Evolutionary conservation across 2,888 invertebrate species (phyloP).

Genomic region (Pachliopta kotzebuea): DNA sequence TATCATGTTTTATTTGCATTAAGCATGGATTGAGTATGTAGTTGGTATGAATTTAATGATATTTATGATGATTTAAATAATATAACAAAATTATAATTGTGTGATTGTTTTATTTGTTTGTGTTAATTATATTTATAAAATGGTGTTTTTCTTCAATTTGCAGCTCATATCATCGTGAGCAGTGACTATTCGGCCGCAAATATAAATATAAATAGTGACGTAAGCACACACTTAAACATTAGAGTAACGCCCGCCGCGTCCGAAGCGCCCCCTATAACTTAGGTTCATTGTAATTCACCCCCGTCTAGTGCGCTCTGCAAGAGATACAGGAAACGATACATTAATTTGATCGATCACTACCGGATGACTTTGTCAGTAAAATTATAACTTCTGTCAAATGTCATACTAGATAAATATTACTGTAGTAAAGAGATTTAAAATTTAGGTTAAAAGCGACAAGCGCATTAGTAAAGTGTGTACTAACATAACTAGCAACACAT

Average conservation of each 20-base stretch:
- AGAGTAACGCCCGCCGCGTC: constrained; percentile 50
- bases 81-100: not conserved
- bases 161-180: constrained; percentile 82
- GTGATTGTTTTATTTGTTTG: not conserved
- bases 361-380: not conserved
- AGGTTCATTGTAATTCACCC: constrained; percentile 9
- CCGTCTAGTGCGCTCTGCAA: constrained; percentile 4
- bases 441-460: too few relatives aligned
- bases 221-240: constrained; percentile 68
- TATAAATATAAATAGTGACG: constrained; percentile 66
- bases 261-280: not conserved
- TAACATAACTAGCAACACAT: too few relatives aligned
- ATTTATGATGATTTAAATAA: not conserved
- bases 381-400: too few relatives aligned
- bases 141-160: constrained; percentile 15
- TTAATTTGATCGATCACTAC: not conserved
- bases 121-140: not conserved
- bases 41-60: not conserved
- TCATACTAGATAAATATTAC: not conserved
- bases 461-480: too few relatives aligned
- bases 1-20: constrained; percentile 25
- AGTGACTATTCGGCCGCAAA: constrained; percentile 72
- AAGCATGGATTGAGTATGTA: not conserved
- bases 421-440: too few relatives aligned
- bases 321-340: constrained; percentile 3